Base-by-base conservation (phyloP, 2,113 vertebrate species). In the Nycticorax nycticorax region DNA sequence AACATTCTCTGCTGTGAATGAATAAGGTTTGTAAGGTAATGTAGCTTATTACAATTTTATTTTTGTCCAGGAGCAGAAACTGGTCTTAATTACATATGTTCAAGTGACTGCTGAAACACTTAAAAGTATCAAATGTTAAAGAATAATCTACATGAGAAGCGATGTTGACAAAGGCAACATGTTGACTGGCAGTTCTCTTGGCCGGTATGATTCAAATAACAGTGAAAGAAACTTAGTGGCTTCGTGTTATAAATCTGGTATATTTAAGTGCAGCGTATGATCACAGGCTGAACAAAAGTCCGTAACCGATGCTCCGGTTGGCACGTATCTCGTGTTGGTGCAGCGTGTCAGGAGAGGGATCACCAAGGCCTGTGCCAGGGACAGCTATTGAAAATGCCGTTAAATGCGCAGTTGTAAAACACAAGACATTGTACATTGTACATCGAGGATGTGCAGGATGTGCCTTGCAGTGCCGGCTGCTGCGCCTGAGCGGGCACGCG, bases 401-500 rank as follows among this genome's bases (percentile, higher is more conserved):
- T 67, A 89, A 60, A 33, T 7, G 20, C 6, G 16, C 23, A 5
- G 9, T 33, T 76, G n/a, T 24, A 33, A 52, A 63, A 21, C 6
- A 10, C 57, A 28, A n/a, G 47, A 7, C 20, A 27, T 14, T 52
- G 28, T 19, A 8, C 11, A 5, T 8, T 11, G 28, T 19, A 7
- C 11, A 5, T 10, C 9, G 22, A 6, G 39, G 35, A 12, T 5
- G 39, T 28, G 8, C 4, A 4, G 83, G 41, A 24, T 8, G 9
- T 22, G 8, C 10, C 59, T 26, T 35, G 43, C 21, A 22, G 0
- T 48, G 67, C 5, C 27, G 7, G 12, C 12, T 17, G 26, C 43
- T 16, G 23, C 5, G 3, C 72, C 18, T 3, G 23, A 18, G 22
- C 3, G 3, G 45, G 48, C 5, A 2, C 1, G 10, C 13, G 37